Evolutionary conservation across 2,797 vertebrate species (phyloP).

Genomic region (Eleutherodactylus coqui): DNA sequence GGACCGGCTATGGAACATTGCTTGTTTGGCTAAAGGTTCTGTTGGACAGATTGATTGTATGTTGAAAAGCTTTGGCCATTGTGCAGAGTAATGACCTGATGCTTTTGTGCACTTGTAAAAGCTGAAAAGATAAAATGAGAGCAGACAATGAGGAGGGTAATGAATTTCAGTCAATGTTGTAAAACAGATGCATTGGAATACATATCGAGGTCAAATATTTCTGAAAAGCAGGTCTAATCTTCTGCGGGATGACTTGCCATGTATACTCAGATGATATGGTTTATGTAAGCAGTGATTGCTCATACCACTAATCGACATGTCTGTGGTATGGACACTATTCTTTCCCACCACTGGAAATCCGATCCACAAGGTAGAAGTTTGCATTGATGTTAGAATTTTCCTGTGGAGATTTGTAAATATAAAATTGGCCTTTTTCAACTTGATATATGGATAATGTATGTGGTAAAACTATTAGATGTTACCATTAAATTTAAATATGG

Average conservation of each 20-base stretch:
- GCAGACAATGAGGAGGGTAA: neutral
- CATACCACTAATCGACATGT: neutral
- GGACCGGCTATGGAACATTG: slow-evolving; percentile 48
- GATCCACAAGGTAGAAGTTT: neutral
- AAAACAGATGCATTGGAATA: slow-evolving; percentile 28
- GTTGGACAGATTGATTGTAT: slow-evolving; percentile 33
- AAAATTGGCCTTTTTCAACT: too few relatives aligned
- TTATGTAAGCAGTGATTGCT: neutral
- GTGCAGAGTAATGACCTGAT: slow-evolving; percentile 46
- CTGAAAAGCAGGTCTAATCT: neutral
- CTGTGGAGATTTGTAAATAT: too few relatives aligned
- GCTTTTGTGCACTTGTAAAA: slow-evolving; percentile 49
- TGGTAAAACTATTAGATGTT: too few relatives aligned
- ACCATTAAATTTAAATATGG: too few relatives aligned
- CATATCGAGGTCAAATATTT: neutral
- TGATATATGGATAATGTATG: too few relatives aligned
- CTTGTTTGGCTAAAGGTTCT: slow-evolving; percentile 42
- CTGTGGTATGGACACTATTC: too few relatives aligned
- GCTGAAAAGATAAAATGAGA: slow-evolving; percentile 4
- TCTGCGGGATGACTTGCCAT: neutral
- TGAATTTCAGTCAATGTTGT: slow-evolving; percentile 9
- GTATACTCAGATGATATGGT: neutral
- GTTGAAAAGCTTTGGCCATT: slow-evolving; percentile 50
- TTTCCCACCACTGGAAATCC: neutral
- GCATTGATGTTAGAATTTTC: neutral